Evolutionary conservation across 2,113 vertebrate species (phyloP).

Genomic region (Grantiella picta): DNA sequence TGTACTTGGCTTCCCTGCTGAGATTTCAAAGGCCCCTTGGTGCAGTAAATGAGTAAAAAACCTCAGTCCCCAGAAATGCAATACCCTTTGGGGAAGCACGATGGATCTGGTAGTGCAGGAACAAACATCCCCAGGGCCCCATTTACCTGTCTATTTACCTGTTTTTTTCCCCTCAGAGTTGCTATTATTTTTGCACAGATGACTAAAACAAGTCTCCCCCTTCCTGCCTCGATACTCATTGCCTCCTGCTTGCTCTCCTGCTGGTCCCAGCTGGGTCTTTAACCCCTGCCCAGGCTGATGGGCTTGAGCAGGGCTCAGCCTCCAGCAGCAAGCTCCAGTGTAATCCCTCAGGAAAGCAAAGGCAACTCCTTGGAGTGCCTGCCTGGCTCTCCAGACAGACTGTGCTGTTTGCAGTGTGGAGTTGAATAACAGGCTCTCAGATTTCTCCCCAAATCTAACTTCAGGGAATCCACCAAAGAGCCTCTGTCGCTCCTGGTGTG

Average conservation of each 20-base stretch:
- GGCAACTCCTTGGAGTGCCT: fast-evolving
- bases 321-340: background rate
- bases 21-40: background rate
- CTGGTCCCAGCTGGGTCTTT: background rate
- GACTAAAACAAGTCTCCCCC: background rate
- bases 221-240: background rate
- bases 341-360: background rate
- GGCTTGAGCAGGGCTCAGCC: background rate
- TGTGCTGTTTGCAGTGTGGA: background rate
- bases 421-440: background rate
- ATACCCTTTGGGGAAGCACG: background rate
- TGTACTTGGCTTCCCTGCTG: background rate
- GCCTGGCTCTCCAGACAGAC: background rate
- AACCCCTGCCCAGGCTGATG: background rate
- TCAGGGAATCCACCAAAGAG: background rate
- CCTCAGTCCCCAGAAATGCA: background rate
- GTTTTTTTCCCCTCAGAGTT: background rate
- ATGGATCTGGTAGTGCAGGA: background rate
- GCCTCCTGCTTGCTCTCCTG: background rate
- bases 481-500: background rate
- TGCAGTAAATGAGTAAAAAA: background rate
- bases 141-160: background rate
- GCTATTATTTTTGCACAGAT: background rate
- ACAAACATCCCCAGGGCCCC: background rate
- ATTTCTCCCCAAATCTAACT: background rate